Conservation (phyloP, 2,113 vertebrate species). For the Rhadina sibilatrix region DNA sequence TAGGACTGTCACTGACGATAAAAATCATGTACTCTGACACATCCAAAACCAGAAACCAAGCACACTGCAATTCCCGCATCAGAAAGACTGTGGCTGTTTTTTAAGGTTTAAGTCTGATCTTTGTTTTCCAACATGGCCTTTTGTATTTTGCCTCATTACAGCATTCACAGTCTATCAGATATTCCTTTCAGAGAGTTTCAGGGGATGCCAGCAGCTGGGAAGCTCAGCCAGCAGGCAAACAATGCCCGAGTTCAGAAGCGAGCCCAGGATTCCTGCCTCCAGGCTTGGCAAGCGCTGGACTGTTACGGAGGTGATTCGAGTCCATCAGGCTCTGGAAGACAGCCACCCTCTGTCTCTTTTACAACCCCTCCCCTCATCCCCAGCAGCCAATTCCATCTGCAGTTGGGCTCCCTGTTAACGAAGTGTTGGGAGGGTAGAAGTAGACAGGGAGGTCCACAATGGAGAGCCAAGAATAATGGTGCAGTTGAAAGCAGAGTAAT, state of each 20-base stretch:
- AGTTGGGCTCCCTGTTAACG: neutral
- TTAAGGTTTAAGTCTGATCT: conserved; percentile 2
- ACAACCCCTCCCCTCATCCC: neutral
- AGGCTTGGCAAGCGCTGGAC: conserved; percentile 3
- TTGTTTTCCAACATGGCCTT: conserved; percentile 49
- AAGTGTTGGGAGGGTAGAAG: neutral
- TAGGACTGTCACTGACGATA: neutral
- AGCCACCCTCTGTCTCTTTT: conserved; percentile 29
- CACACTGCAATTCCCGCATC: neutral
- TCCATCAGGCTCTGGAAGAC: conserved; percentile 38
- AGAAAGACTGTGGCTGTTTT: neutral
- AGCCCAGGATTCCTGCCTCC: conserved; percentile 47
- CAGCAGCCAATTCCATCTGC: neutral
- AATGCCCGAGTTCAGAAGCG: conserved; percentile 17
- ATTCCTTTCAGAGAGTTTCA: conserved; percentile 44
- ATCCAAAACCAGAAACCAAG: neutral
- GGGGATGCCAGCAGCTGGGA: conserved; percentile 46
- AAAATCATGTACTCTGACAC: neutral
- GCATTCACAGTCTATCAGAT: conserved; percentile 30
- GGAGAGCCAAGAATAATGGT: conserved; percentile 14
- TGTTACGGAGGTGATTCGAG: conserved; percentile 6
- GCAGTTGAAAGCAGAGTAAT: neutral
- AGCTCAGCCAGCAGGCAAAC: conserved; percentile 41
- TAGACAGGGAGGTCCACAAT: neutral
- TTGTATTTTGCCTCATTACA: conserved; percentile 40